Evolutionary conservation across 2,797 vertebrate genomes (phyloP).

Genomic region (Pantherophis alleghaniensis): DNA sequence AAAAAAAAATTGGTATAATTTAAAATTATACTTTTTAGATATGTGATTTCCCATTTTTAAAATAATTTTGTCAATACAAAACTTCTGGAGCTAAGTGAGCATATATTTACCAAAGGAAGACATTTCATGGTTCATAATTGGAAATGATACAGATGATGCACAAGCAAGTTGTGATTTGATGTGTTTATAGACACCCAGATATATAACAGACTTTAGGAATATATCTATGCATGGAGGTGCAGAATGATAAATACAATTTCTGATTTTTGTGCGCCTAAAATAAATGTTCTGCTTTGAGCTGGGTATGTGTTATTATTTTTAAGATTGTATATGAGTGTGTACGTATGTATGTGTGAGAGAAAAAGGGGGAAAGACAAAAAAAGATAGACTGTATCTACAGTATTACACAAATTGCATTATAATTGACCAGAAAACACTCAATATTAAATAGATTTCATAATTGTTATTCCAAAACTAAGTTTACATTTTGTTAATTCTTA

Average conservation of each 20-base stretch:
- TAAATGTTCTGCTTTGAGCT: slow-evolving; percentile 53
- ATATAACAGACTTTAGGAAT: slow-evolving; percentile 58
- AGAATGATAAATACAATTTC: slow-evolving; percentile 61
- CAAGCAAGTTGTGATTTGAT: slow-evolving; percentile 68
- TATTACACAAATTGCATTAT: slow-evolving; percentile 47
- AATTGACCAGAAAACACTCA: slow-evolving; percentile 55
- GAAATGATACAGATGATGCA: slow-evolving; percentile 64
- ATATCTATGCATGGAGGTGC: slow-evolving; percentile 68
- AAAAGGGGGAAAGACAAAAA: not conserved
- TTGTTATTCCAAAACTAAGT: slow-evolving; percentile 56
- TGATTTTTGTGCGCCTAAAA: slow-evolving; percentile 61
- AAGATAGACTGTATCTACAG: not conserved
- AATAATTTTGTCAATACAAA: slow-evolving; percentile 57
- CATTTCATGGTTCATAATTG: slow-evolving; percentile 60
- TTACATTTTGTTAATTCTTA: slow-evolving; percentile 42
- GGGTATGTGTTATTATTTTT: slow-evolving; percentile 43
- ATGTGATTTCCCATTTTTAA: slow-evolving; percentile 61
- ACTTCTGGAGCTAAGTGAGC: slow-evolving; percentile 63
- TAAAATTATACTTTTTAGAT: slow-evolving; percentile 65
- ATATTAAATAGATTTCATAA: slow-evolving; percentile 60
- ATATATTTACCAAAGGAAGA: slow-evolving; percentile 76
- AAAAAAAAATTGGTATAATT: slow-evolving; percentile 69
- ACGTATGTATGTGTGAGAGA: slow-evolving; percentile 4
- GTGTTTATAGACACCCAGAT: slow-evolving; percentile 60
- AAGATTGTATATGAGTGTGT: slow-evolving; percentile 29